These are phyloP conservation scores for Magallana gigas DNA, from an alignment of 1,140 invertebrate species.

Conservation along the genomic window DNA sequence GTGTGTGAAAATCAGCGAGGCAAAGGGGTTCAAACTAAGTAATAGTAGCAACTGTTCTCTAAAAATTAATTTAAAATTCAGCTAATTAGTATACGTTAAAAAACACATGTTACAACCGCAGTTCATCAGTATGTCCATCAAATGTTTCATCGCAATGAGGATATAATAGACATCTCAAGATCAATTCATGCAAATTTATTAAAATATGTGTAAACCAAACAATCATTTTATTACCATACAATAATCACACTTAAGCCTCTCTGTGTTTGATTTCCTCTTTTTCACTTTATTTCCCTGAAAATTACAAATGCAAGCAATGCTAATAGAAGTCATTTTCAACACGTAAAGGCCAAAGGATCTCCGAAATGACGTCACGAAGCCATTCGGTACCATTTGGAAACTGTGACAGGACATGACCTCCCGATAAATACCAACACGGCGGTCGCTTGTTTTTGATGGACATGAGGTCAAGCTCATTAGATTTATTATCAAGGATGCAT, in stretches of 20 bases:
- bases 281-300: neutral
- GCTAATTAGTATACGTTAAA: too few relatives aligned
- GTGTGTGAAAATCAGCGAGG: too few relatives aligned
- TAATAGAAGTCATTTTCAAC: neutral
- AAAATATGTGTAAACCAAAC: neutral
- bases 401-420: neutral
- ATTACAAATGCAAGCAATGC: conserved; percentile 5
- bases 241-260: neutral
- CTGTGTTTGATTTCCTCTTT: neutral
- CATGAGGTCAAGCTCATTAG: neutral
- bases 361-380: neutral
- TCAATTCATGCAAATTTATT: neutral
- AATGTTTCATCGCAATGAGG: too few relatives aligned
- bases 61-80: too few relatives aligned
- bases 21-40: too few relatives aligned
- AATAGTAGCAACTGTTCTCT: too few relatives aligned
- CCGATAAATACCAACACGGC: neutral
- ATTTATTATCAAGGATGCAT: neutral
- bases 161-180: too few relatives aligned
- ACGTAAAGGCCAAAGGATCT: conserved; percentile 12
- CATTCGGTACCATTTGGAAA: neutral
- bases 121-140: too few relatives aligned
- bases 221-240: neutral
- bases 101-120: too few relatives aligned
- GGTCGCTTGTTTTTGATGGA: neutral